phyloP scores from a whole-genome alignment of 2,113 vertebrate genomes.

The Apaloderma vittatum region DNA sequence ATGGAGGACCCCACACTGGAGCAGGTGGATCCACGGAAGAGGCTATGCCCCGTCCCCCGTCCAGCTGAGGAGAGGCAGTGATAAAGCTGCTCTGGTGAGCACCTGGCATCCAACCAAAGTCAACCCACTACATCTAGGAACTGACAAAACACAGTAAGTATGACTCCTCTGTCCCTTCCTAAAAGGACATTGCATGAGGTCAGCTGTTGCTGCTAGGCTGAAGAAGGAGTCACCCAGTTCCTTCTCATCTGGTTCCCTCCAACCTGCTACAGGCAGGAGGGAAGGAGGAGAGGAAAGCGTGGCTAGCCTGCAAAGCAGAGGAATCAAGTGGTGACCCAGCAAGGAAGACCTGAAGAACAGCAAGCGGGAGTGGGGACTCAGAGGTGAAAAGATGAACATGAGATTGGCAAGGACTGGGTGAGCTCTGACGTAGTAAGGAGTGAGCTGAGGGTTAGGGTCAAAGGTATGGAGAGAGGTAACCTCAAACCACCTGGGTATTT shows the following conservation, averaged over 20 bases:
- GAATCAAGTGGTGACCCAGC: background rate
- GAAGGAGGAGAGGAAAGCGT: background rate
- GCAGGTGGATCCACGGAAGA: background rate
- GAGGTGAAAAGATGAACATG: background rate
- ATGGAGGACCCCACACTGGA: background rate
- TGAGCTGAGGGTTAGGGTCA: background rate
- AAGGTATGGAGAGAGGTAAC: background rate
- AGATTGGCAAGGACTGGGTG: background rate
- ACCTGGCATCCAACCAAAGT: background rate
- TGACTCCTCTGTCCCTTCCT: background rate
- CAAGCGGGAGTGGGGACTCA: accelerated
- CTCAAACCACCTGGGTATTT: background rate
- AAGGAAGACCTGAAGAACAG: background rate
- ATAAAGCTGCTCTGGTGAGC: too few species aligned
- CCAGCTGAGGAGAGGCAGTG: background rate
- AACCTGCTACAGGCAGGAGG: background rate
- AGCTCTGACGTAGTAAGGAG: background rate
- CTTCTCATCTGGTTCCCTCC: background rate
- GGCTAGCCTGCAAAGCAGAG: background rate
- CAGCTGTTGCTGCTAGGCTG: background rate
- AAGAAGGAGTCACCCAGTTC: background rate
- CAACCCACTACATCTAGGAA: background rate
- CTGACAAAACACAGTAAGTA: background rate
- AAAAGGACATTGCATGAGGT: background rate
- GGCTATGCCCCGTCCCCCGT: background rate